Evolutionary conservation across 2,888 invertebrate species (phyloP).

Genomic region (Nomada hirtipes): DNA sequence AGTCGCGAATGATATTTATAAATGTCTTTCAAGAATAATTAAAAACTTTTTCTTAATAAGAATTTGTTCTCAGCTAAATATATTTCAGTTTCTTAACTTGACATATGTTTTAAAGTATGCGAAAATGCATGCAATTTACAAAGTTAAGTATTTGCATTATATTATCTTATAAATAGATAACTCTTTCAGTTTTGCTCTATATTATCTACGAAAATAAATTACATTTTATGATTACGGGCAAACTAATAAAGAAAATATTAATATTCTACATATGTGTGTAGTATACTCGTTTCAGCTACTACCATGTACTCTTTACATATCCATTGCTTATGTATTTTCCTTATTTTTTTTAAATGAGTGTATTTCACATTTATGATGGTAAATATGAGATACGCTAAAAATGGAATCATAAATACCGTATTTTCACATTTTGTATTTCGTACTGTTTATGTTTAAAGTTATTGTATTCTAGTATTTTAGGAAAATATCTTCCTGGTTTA

Average conservation of each 20-base stretch:
- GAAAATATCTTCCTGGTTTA: conserved; percentile 1
- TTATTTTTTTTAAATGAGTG: conserved; percentile 1
- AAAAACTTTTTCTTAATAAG: conserved; percentile 20
- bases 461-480: not conserved
- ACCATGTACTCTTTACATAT: conserved; percentile 8
- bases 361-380: not conserved
- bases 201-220: conserved; percentile 34
- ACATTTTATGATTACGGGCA: conserved; percentile 21
- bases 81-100: not conserved
- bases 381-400: conserved; percentile 7
- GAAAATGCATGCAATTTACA: conserved; percentile 28
- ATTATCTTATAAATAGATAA: conserved; percentile 15
- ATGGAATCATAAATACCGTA: conserved; percentile 3
- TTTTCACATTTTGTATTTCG: conserved; percentile 11
- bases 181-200: not conserved
- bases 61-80: conserved; percentile 6
- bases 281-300: not conserved
- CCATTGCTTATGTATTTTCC: not conserved
- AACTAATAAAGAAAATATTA: conserved; percentile 15
- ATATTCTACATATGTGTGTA: conserved; percentile 17
- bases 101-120: conserved; percentile 5
- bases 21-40: not conserved
- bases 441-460: conserved; percentile 6
- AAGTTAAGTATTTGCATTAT: not conserved
- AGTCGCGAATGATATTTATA: not conserved